phyloP scores from a whole-genome alignment of 2,888 invertebrate species.

The Tupiocoris notatus region DNA sequence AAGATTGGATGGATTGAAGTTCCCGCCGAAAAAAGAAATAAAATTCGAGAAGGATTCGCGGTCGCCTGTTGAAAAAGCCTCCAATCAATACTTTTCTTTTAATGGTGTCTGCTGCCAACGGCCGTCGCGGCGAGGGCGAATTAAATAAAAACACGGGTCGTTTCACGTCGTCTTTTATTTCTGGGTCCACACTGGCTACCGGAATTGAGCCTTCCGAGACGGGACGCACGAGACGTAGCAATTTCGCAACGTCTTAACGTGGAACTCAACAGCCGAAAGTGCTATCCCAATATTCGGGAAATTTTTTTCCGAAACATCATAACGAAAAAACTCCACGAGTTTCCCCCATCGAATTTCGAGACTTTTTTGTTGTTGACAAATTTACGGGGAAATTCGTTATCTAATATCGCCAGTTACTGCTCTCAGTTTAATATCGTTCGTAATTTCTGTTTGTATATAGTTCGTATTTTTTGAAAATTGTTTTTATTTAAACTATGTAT shows the following conservation, averaged over 20 bases:
- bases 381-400: no score
- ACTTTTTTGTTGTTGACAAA: no score
- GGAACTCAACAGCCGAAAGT: no score
- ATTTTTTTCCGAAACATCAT: no score
- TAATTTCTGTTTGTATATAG: no score
- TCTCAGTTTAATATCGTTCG: no score
- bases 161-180: background rate
- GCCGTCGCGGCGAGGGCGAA: background rate
- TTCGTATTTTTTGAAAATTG: no score
- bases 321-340: no score
- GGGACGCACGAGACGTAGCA: background rate
- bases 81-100: background rate
- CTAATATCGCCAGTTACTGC: no score
- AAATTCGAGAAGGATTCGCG: background rate
- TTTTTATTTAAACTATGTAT: no score
- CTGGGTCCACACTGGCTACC: background rate
- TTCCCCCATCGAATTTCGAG: no score
- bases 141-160: background rate
- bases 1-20: background rate
- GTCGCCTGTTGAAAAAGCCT: background rate
- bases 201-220: background rate
- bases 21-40: background rate
- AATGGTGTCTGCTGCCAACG: background rate
- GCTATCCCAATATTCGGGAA: no score
- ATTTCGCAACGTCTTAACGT: background rate